Conservation (phyloP, 2,113 vertebrate genomes). For the Puntigrus tetrazona region DNA sequence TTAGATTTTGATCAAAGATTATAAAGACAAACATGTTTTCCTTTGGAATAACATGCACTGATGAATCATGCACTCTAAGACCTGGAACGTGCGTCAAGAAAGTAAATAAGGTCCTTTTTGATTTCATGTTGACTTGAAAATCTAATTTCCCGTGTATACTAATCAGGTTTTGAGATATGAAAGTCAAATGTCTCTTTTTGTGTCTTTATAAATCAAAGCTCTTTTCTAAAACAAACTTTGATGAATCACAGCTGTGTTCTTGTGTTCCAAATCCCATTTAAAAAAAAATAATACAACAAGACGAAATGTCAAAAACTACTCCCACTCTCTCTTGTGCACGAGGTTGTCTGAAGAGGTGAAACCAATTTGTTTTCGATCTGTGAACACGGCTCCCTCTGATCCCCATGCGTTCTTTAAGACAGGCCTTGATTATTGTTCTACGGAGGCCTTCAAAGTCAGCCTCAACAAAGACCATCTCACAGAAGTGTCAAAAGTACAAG, state of each 20-base stretch:
- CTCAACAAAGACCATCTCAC: conserved; percentile 67
- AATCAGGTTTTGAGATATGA: conserved; percentile 1
- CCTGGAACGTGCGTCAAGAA: neutral
- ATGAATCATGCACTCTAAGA: neutral
- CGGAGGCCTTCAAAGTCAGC: conserved; percentile 71
- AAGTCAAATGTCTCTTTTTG: neutral
- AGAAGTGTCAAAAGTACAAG: conserved; percentile 69
- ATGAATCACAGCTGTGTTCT: conserved; percentile 28
- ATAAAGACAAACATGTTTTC: conserved; percentile 8
- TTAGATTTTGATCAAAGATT: neutral
- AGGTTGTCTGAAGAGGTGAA: conserved; percentile 61
- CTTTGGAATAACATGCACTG: neutral
- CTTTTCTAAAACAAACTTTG: conserved; percentile 30
- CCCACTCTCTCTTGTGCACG: conserved; percentile 19
- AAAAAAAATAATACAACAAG: conserved; percentile 26
- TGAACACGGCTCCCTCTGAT: conserved; percentile 61
- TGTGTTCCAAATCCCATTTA: conserved; percentile 19
- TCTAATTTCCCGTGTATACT: neutral
- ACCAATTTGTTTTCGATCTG: conserved; percentile 73
- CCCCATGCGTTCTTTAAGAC: conserved; percentile 63
- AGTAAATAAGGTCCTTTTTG: neutral
- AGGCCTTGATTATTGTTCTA: conserved; percentile 70
- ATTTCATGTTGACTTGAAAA: conserved; percentile 8
- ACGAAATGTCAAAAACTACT: conserved; percentile 35
- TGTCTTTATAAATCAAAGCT: conserved; percentile 19